Evolutionary conservation across 2,797 vertebrate species (phyloP).

Genomic region (Sebastes goodei): DNA sequence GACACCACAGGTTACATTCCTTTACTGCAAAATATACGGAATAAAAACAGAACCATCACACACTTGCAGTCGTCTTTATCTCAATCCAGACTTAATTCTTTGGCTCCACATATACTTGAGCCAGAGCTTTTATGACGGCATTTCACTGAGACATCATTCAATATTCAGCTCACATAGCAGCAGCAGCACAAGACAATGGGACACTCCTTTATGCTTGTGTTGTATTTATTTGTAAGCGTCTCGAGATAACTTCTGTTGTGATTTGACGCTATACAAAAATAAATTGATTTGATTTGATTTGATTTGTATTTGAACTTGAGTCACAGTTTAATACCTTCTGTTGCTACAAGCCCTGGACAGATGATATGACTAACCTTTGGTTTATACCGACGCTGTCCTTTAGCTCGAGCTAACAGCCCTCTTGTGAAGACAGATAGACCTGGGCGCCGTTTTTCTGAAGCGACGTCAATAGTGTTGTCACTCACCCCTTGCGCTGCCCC

Average conservation of each 20-base stretch:
- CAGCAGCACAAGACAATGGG: conserved; percentile 12
- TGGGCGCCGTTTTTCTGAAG: conserved; percentile 33
- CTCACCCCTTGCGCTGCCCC: background rate
- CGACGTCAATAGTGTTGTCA: conserved; percentile 28
- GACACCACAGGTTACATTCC: conserved; percentile 17
- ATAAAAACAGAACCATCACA: background rate
- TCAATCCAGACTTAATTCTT: background rate
- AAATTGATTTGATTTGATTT: too few relatives aligned
- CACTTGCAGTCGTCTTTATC: background rate
- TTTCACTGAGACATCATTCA: conserved; percentile 32
- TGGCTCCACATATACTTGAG: background rate
- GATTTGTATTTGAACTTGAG: conserved; percentile 11
- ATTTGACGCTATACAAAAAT: too few relatives aligned
- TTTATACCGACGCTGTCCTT: conserved; percentile 16
- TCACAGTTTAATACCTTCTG: conserved; percentile 21
- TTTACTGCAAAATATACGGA: conserved; percentile 7
- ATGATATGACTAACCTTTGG: conserved; percentile 29
- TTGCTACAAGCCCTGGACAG: conserved; percentile 16
- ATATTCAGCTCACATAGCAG: background rate
- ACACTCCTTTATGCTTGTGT: conserved; percentile 4
- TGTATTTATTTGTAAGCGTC: conserved; percentile 15
- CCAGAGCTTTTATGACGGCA: conserved; percentile 8
- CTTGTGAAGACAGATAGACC: conserved; percentile 33
- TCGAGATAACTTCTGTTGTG: too few relatives aligned
- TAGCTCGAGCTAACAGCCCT: conserved; percentile 16